A percentile compares a stretch with the other conserved stretches of the same genome.
Evolutionary conservation across 2,797 vertebrate species (phyloP).

Genomic region (Acridotheres tristis): DNA sequence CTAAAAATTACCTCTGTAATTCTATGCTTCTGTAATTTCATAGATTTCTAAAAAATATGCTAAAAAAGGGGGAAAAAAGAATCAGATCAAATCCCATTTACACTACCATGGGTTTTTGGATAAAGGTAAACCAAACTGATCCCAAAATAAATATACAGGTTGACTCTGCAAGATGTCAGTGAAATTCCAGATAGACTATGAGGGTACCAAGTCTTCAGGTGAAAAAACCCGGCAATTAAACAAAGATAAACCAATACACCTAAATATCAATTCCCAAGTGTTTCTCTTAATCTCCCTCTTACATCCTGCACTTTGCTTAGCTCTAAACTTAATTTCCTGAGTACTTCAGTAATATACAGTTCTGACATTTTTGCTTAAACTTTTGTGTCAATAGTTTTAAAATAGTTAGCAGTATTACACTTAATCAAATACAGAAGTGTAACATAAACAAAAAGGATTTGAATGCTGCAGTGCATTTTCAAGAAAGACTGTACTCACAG

Average conservation of each 20-base stretch:
- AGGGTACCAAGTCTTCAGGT: background rate
- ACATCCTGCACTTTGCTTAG: background rate
- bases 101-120: background rate
- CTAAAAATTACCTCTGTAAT: background rate
- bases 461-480: background rate
- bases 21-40: background rate
- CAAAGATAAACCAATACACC: background rate
- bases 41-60: background rate
- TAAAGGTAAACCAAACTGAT: background rate
- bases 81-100: background rate
- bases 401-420: background rate
- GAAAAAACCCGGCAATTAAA: background rate
- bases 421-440: background rate
- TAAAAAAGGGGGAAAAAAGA: accelerated
- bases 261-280: background rate
- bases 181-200: background rate
- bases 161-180: background rate
- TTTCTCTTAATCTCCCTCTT: background rate
- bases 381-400: background rate
- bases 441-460: background rate
- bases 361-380: background rate
- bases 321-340: background rate
- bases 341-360: background rate
- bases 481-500: conserved; percentile 78
- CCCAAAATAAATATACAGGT: background rate